Percentiles rank a stretch among this genome's conserved stretches.
These are phyloP conservation scores for Phaenicophaeus curvirostris DNA, from an alignment of 2,797 vertebrate genomes.

Conservation along the genomic window DNA sequence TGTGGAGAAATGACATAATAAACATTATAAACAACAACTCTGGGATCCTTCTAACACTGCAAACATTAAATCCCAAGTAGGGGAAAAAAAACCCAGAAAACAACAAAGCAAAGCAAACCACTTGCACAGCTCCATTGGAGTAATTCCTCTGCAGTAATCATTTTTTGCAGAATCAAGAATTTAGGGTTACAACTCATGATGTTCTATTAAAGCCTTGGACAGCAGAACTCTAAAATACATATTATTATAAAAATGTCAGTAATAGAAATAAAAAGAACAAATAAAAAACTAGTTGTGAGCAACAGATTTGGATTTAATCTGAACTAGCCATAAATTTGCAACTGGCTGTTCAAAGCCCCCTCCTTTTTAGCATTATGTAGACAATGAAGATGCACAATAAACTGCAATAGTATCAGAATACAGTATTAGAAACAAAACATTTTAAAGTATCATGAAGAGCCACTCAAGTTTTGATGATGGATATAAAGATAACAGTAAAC, in stretches of 20 bases:
- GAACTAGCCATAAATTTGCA: not conserved
- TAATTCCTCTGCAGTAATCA: not conserved
- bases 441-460: not conserved
- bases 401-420: not conserved
- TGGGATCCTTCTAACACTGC: not conserved
- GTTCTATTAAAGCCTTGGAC: not conserved
- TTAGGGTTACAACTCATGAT: not conserved
- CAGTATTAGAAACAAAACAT: not conserved
- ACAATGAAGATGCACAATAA: not conserved
- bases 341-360: not conserved
- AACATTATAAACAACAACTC: not conserved
- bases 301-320: not conserved
- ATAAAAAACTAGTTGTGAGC: not conserved
- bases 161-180: not conserved
- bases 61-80: not conserved
- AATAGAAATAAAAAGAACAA: not conserved
- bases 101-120: not conserved
- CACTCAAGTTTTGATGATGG: not conserved
- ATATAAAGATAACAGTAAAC: not conserved
- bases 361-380: not conserved
- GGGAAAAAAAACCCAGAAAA: not conserved
- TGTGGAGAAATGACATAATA: not conserved
- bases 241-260: not conserved
- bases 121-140: not conserved
- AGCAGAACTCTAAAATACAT: not conserved